A percentile compares a stretch with the other conserved stretches of the same genome.
Conservation (phyloP, 2,113 vertebrate species). For the Ochotona princeps region DNA sequence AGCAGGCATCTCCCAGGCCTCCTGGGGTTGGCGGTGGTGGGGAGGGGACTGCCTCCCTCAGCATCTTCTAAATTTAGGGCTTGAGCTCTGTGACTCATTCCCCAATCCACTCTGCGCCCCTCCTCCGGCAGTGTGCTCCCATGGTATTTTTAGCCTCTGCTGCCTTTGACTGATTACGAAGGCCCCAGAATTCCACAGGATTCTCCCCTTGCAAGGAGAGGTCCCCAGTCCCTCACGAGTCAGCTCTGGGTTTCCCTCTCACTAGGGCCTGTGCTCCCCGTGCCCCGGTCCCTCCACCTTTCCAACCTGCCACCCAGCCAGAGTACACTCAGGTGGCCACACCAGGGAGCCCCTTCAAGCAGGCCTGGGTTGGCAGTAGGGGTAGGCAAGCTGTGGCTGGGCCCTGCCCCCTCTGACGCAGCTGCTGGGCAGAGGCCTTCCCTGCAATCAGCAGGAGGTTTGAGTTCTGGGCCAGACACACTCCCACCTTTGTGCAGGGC, state of each 20-base stretch:
- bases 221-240: not conserved
- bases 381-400: not conserved
- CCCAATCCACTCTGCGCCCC: slow-evolving; percentile 64
- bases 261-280: not conserved
- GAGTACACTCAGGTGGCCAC: not conserved
- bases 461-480: not conserved
- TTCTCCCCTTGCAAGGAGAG: not conserved
- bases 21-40: not conserved
- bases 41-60: slow-evolving; percentile 74
- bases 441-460: not conserved
- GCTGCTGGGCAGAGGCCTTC: not conserved
- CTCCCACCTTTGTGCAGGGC: not conserved
- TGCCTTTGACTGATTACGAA: slow-evolving; percentile 60
- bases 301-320: not conserved
- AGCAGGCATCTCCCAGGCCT: slow-evolving; percentile 48
- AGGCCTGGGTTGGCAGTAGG: not conserved
- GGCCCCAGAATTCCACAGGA: slow-evolving; percentile 21
- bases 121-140: slow-evolving; percentile 78
- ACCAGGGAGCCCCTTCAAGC: not conserved
- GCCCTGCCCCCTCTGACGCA: not conserved
- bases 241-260: not conserved
- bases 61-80: slow-evolving; percentile 80
- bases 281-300: not conserved
- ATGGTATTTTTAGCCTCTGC: slow-evolving; percentile 72
- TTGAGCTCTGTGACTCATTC: slow-evolving; percentile 76